Base-by-base conservation (phyloP, 2,113 vertebrate genomes). In the Thermophis baileyi region DNA sequence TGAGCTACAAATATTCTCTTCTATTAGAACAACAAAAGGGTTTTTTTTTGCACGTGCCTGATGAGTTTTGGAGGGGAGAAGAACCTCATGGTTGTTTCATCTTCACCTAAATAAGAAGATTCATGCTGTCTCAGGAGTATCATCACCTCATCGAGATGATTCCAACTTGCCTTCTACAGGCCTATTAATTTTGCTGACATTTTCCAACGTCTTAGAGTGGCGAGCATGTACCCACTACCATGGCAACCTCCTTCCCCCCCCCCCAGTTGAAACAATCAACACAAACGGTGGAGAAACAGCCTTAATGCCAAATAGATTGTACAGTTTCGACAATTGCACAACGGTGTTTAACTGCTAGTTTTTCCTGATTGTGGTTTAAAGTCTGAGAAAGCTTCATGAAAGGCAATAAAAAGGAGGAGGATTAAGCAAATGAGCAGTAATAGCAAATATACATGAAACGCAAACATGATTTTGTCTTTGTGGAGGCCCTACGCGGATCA, bases 391-490 rank as follows among this genome's bases (percentile, higher is more conserved):
- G 9, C 0, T 57, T 24, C 50, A 12, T 60, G 54, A 87, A 53
- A 91, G 46, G 89, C 93, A 91, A 94, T 57, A 92, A 90, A 60
- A 92, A 87, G 8, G 35, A n/a, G 63, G 89, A 86, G 81, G 18
- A 89, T 94, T 87, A 91, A 81, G 9, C 57, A 40, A 47, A 85
- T 18, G 87, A 93, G 2, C 25, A 27, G 9, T 69, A 24, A 18
- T 94, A 90, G 88, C 22, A 89, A 92, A 30, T 44, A 40, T 53
- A 74, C 74, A 53, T 88, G 55, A 7, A 89, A 88, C 60, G 11
- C 63, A 88, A 89, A 90, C 6, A 35, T 69, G 50, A 55, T 25
- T 87, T 87, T 57, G 1, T 54, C 1, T 89, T 49, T 57, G 49
- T 25, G 88, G 30, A 53, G 6, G 57, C 51, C 44, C 44, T 30